phyloP scores from a whole-genome alignment of 2,113 vertebrate species.

The Syngnathus floridae region DNA sequence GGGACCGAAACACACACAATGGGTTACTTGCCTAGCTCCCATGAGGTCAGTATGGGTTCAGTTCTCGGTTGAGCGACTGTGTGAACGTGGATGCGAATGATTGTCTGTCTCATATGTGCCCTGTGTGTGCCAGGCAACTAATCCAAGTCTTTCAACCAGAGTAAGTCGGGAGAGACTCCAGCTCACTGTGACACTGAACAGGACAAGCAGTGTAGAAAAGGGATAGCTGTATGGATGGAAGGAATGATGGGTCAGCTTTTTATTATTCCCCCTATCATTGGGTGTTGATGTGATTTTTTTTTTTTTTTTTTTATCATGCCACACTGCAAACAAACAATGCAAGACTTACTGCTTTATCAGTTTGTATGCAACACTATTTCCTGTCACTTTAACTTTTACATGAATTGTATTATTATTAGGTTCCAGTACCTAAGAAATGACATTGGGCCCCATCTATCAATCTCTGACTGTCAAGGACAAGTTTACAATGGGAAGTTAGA shows the following conservation, averaged over 20 bases:
- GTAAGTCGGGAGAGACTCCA: background rate
- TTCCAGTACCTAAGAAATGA: no score
- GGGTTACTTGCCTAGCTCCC: background rate
- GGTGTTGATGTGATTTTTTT: no score
- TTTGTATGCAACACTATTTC: no score
- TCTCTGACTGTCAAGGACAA: no score
- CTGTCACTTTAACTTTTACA: no score
- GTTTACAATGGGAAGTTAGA: no score
- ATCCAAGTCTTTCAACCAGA: background rate
- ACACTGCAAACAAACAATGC: no score
- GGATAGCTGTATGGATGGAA: background rate
- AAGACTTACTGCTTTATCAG: no score
- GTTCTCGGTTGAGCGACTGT: background rate
- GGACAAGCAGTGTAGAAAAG: background rate
- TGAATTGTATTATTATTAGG: no score
- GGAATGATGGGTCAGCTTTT: background rate
- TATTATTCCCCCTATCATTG: background rate
- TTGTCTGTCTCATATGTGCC: background rate
- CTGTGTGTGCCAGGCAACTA: background rate
- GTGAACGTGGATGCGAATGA: background rate
- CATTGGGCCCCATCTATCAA: no score
- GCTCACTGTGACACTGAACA: background rate
- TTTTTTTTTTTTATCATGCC: no score
- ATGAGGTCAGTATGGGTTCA: background rate
- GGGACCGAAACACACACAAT: background rate